Conservation (phyloP, 2,888 invertebrate species). For the Gortyna flavago region DNA sequence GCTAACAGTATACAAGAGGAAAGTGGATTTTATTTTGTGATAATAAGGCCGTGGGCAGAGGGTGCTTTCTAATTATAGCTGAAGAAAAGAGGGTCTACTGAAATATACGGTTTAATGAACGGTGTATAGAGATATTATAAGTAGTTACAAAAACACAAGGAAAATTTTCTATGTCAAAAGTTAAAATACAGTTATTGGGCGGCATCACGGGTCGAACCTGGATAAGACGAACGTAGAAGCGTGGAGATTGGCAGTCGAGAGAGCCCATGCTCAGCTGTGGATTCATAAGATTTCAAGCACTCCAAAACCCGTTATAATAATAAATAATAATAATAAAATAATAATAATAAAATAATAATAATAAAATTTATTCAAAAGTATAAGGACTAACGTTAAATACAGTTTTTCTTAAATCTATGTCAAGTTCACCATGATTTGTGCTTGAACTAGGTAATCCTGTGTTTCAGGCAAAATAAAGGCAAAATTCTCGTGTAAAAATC, state of each 20-base stretch:
- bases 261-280: background rate
- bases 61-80: conserved; percentile 37
- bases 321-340: no score
- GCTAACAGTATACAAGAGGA: conserved; percentile 34
- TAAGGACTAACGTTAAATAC: no score
- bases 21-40: conserved; percentile 48
- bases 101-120: conserved; percentile 1
- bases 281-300: background rate
- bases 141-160: background rate
- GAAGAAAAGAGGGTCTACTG: conserved; percentile 5
- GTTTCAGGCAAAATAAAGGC: conserved; percentile 13
- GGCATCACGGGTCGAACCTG: background rate
- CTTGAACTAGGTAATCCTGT: no score
- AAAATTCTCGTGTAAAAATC: conserved; percentile 13
- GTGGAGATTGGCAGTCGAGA: background rate
- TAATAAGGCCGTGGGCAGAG: conserved; percentile 40
- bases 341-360: no score
- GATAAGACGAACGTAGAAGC: background rate
- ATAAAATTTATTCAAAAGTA: no score
- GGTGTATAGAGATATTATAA: background rate
- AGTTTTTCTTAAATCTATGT: no score
- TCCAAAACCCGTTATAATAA: background rate
- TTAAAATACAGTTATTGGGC: background rate
- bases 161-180: background rate
- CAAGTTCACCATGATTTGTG: no score